Conservation (phyloP, 2,797 vertebrate genomes). For the Anabas testudineus region DNA sequence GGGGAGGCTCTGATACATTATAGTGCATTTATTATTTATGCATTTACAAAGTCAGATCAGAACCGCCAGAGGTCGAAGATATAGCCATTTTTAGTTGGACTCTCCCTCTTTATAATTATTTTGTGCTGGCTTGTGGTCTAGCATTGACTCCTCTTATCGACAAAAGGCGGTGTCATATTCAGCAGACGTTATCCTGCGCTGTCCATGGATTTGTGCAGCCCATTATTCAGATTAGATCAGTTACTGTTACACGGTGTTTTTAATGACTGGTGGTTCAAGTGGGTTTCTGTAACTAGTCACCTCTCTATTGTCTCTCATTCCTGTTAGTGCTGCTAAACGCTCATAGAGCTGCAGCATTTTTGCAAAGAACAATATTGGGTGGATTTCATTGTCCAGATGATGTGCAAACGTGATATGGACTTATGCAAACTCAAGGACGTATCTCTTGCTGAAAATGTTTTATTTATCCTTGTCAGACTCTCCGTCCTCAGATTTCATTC, state of each 20-base stretch:
- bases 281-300: conserved; percentile 14
- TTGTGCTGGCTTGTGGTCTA: conserved; percentile 1
- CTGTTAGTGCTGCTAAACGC: background rate
- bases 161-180: conserved; percentile 34
- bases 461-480: background rate
- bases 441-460: conserved; percentile 7
- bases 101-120: background rate
- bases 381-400: conserved; percentile 1
- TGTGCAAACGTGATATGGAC: background rate
- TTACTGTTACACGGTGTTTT: conserved; percentile 24
- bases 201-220: conserved; percentile 8
- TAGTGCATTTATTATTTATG: background rate
- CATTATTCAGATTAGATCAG: conserved; percentile 38
- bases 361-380: background rate
- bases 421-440: background rate
- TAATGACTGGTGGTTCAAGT: conserved; percentile 30
- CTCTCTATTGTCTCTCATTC: conserved; percentile 9
- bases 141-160: conserved; percentile 15
- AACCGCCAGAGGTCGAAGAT: background rate
- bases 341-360: conserved; percentile 10
- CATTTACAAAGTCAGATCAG: background rate
- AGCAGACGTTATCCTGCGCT: conserved; percentile 13
- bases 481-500: background rate
- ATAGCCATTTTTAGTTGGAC: no score
- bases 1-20: background rate